Evolutionary conservation across 1,140 invertebrate species (phyloP).

Genomic region (Brachystomella parvula): DNA sequence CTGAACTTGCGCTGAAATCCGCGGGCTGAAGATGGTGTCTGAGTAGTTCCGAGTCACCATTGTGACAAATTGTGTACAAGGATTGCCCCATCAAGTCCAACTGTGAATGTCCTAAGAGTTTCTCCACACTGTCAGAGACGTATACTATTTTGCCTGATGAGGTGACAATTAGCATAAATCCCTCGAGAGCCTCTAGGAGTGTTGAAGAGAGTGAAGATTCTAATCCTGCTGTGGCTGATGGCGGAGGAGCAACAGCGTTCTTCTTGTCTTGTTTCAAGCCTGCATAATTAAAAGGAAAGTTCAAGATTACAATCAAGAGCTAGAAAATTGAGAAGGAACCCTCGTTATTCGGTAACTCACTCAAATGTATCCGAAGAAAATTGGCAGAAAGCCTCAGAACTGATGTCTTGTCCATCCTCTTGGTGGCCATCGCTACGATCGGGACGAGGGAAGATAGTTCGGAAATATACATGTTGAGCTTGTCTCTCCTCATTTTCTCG

Average conservation of each 20-base stretch:
- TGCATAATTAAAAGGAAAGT: not conserved
- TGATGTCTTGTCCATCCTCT: constrained; percentile 81
- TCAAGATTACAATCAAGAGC: not conserved
- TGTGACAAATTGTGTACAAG: constrained; percentile 65
- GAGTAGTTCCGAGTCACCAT: constrained; percentile 65
- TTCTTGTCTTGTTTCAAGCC: constrained; percentile 36
- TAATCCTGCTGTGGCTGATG: constrained; percentile 26
- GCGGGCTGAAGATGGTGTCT: constrained; percentile 38
- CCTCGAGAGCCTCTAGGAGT: constrained; percentile 52
- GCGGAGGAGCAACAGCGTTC: not conserved
- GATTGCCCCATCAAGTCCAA: constrained; percentile 76
- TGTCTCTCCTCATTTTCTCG: constrained; percentile 81
- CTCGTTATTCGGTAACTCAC: no score
- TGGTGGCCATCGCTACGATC: constrained; percentile 64
- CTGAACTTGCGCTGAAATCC: not conserved
- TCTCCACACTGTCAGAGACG: constrained; percentile 71
- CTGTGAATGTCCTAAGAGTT: constrained; percentile 73
- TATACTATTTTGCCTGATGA: constrained; percentile 78
- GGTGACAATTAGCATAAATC: constrained; percentile 67
- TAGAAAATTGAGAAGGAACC: no score
- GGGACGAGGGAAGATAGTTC: constrained; percentile 73
- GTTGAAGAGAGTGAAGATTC: constrained; percentile 32
- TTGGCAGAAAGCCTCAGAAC: constrained; percentile 73
- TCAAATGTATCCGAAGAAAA: constrained; percentile 57
- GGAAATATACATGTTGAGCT: constrained; percentile 74